Evolutionary conservation across 1,140 invertebrate genomes (phyloP).

Genomic region (Adoxophyes honmai): DNA sequence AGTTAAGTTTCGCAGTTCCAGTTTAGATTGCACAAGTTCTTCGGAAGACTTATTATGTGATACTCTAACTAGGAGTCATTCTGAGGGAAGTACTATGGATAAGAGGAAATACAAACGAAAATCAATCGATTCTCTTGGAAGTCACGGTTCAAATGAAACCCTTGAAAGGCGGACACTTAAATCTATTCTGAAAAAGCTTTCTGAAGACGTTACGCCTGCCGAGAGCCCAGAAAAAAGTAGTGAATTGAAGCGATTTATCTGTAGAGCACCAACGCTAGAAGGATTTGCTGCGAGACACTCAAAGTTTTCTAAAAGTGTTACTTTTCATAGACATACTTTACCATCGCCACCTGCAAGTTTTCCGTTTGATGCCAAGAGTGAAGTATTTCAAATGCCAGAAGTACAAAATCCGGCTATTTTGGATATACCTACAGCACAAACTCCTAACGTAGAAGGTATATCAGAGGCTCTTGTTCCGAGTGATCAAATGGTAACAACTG

Average conservation of each 20-base stretch:
- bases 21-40: slow-evolving; percentile 85
- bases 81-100: slow-evolving; percentile 79
- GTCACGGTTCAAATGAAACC: slow-evolving; percentile 90
- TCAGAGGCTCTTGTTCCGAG: slow-evolving; percentile 20
- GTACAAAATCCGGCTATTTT: slow-evolving; percentile 24
- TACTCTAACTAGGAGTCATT: slow-evolving; percentile 82
- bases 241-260: slow-evolving; percentile 82
- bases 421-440: slow-evolving; percentile 28
- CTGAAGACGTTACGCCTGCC: slow-evolving; percentile 78
- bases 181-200: slow-evolving; percentile 90
- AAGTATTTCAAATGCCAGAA: slow-evolving; percentile 55
- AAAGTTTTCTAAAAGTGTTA: slow-evolving; percentile 92
- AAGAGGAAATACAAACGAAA: slow-evolving; percentile 65
- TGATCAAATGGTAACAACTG: slow-evolving; percentile 36
- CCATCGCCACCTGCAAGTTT: slow-evolving; percentile 85
- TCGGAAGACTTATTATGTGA: slow-evolving; percentile 78
- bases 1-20: slow-evolving; percentile 85
- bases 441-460: slow-evolving; percentile 23
- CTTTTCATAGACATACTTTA: slow-evolving; percentile 90
- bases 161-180: slow-evolving; percentile 88
- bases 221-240: slow-evolving; percentile 69
- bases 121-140: slow-evolving; percentile 71
- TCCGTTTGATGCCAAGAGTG: slow-evolving; percentile 43
- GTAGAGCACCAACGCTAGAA: slow-evolving; percentile 86
- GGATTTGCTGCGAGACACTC: slow-evolving; percentile 92